phyloP scores from a whole-genome alignment of 2,888 invertebrate species.

The Bugulina stolonifera region DNA sequence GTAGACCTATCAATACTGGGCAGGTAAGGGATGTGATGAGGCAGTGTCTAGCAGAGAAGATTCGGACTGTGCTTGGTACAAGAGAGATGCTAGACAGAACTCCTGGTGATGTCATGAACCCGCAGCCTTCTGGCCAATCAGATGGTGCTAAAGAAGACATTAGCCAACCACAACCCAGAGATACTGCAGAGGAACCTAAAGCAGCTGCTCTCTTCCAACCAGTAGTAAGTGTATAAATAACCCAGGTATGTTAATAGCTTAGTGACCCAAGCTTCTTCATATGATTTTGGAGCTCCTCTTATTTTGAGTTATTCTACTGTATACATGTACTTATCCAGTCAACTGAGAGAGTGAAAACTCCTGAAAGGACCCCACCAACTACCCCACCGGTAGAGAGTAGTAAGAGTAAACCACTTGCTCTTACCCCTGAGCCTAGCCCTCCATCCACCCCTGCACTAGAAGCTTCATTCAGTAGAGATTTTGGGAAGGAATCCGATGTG shows the following conservation, averaged over 20 bases:
- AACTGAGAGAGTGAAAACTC: not conserved
- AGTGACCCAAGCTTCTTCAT: too few species aligned
- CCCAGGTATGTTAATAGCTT: too few species aligned
- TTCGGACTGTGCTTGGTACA: conserved; percentile 25
- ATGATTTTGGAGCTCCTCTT: too few species aligned
- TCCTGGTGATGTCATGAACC: conserved; percentile 5
- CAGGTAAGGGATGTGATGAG: conserved; percentile 21
- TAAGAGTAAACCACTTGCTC: not conserved
- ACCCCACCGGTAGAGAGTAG: not conserved
- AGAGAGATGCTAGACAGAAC: conserved; percentile 8
- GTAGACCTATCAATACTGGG: not conserved
- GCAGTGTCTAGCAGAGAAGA: conserved; percentile 23
- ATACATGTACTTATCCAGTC: not conserved
- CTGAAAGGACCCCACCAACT: not conserved
- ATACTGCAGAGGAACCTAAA: too few species aligned
- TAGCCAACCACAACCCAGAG: conserved; percentile 8
- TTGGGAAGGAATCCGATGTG: not conserved
- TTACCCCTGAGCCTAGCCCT: conserved; percentile 21
- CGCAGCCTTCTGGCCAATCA: conserved; percentile 11
- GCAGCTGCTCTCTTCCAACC: too few species aligned
- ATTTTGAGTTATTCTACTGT: too few species aligned
- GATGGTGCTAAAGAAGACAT: not conserved
- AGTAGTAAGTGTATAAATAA: too few species aligned
- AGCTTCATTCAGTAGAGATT: not conserved
- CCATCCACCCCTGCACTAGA: not conserved